Percentiles rank a stretch among this genome's conserved stretches.
Evolutionary conservation across 2,797 vertebrate genomes (phyloP).

Genomic region (Gouania willdenowi): DNA sequence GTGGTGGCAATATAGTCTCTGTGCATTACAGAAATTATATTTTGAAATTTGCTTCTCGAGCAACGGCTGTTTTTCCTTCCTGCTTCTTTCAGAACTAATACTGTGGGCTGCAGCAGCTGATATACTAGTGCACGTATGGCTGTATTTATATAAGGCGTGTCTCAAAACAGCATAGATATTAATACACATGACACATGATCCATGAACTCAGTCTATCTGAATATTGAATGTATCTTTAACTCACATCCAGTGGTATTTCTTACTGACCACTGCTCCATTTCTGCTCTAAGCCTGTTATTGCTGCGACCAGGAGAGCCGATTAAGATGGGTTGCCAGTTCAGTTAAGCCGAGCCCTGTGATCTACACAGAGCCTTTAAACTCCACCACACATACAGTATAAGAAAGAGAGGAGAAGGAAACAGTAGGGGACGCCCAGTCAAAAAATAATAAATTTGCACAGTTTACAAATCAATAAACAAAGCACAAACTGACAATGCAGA

Average conservation of each 20-base stretch:
- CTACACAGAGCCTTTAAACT: conserved; percentile 34
- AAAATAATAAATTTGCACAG: conserved; percentile 36
- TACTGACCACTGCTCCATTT: conserved; percentile 45
- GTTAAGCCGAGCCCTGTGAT: conserved; percentile 39
- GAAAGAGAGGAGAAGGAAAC: neutral
- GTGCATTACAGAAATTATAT: conserved; percentile 49
- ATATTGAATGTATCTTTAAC: neutral
- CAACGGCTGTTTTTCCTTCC: conserved; percentile 8
- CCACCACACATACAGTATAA: neutral
- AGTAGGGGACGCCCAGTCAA: conserved; percentile 8
- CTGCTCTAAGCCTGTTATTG: conserved; percentile 49
- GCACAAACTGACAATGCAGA: conserved; percentile 26
- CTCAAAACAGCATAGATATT: conserved; percentile 3
- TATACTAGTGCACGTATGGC: neutral
- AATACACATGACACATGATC: neutral
- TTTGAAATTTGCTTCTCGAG: conserved; percentile 17
- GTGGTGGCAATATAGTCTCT: conserved; percentile 41
- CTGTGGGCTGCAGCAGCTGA: conserved; percentile 6
- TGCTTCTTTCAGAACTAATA: neutral
- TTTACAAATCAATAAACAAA: conserved; percentile 19
- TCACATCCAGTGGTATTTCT: conserved; percentile 13
- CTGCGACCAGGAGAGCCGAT: conserved; percentile 46
- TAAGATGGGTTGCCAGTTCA: conserved; percentile 41
- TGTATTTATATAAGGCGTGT: conserved; percentile 5
- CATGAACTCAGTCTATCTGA: neutral